Base-by-base conservation (phyloP, 2,888 invertebrate species). In the Volucella inflata region DNA sequence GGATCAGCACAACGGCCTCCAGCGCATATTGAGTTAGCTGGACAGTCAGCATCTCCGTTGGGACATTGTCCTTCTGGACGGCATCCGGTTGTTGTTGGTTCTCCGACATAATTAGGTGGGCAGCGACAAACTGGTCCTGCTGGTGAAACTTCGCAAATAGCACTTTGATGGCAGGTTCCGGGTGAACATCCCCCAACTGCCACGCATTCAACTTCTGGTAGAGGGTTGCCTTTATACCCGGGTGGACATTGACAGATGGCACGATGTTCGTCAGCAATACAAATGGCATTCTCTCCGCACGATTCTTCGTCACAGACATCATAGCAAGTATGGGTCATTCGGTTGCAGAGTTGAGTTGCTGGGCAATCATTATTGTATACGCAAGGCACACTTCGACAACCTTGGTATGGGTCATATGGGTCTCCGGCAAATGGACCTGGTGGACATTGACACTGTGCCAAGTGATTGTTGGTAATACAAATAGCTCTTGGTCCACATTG, bases 401-500 rank as follows among this genome's bases (percentile, higher is more conserved):
- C 97, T 78, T 94, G 93, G 78, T 93, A 93, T 1, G 94, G 92
- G 90, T 97, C 96, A 89, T 95, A 95, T 0, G 98, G 97, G 93
- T 98, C 96, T 2, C 98, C 98, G 10, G 96, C 95, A 90, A 95
- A 98, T 0, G 96, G 95, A 16, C 98, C 98, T 8, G 96, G 95
- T 16, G 97, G 97, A 90, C 98, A 98, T 89, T 97, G 96, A 90
- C 98, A 98, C 91, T 96, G 96, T 0, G 97, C 96, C 12, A 95
- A 95, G 90, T 98, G 98, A 90, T 98, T 98, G 89, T 97, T 97
- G 2, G 97, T 96, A 9, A 97, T 94, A 90, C 98, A 98, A 16
- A 98, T 93, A 8, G 98, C 97, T 87, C 96, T 95, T 0, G 97
- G 96, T 0, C 98, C 98, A 90, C 98, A 98, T 59, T 94, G 93